These are phyloP conservation scores for Globia sparganii DNA, from an alignment of 2,888 invertebrate species.

Conservation along the genomic window DNA sequence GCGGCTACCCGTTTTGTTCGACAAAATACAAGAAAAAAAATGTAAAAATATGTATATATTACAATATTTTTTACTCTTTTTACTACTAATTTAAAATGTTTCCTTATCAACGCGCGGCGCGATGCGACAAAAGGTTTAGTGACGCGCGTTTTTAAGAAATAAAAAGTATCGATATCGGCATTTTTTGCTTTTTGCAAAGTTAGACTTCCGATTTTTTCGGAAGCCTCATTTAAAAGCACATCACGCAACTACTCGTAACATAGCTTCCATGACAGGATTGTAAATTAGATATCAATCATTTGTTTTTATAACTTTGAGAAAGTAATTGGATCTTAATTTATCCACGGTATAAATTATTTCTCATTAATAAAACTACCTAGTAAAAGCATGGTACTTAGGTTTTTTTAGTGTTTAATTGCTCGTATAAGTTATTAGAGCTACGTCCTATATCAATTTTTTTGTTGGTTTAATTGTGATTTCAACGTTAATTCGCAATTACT, in stretches of 20 bases:
- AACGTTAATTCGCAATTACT: constrained; percentile 33
- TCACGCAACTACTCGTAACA: constrained; percentile 21
- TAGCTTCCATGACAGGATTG: constrained; percentile 27
- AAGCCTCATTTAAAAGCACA: constrained; percentile 9
- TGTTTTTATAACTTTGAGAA: constrained; percentile 36
- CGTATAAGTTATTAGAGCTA: not conserved
- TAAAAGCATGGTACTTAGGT: constrained; percentile 15
- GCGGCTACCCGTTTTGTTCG: constrained; percentile 90
- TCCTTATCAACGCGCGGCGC: constrained; percentile 89
- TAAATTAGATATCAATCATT: constrained; percentile 53
- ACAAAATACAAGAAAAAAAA: constrained; percentile 89
- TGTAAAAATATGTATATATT: constrained; percentile 78
- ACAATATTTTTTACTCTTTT: constrained; percentile 85
- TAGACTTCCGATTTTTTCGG: constrained; percentile 16
- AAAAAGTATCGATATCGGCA: constrained; percentile 68
- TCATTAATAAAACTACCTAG: constrained; percentile 21
- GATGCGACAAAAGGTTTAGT: constrained; percentile 86
- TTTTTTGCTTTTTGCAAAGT: not conserved
- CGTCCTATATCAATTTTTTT: constrained; percentile 31
- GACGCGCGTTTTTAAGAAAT: constrained; percentile 66
- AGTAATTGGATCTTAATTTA: constrained; percentile 51
- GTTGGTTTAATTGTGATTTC: constrained; percentile 7
- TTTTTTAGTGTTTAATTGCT: constrained; percentile 32
- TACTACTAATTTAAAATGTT: constrained; percentile 90
- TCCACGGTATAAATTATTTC: constrained; percentile 29